Base-by-base conservation (phyloP, 2,797 vertebrate species). In the Craterocephalus amniculus region DNA sequence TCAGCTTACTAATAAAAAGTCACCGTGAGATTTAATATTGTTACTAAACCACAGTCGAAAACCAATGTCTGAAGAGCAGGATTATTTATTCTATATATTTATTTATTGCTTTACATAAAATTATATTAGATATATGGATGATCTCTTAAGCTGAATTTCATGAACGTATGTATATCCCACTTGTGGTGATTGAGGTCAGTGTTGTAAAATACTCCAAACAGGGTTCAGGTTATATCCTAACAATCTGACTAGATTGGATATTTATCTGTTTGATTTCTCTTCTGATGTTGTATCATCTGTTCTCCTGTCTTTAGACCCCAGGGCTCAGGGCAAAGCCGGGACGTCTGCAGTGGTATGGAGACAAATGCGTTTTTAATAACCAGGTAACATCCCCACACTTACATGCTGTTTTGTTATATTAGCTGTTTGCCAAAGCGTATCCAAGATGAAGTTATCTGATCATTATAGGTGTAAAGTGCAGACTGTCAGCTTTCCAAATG, bases 331-430 rank as follows among this genome's bases (percentile, higher is more conserved):
- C 97, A 12, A 94, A 91, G 63, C 66, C 95, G 52, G 58, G 86
- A 54, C 93, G 95, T 60, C 71, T 99, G 59, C 93, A 95, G 40
- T 99, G 97, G 98, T 98, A 90, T 88, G 95, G 95, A 36, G 95
- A 95, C 63, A 96, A 76, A 74, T 99, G 96, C 83, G 93, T 97
- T 68, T 0, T 58, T 10, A 63, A 0, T 63, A 95, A 96, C 67
- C 87, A 96, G 95, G 97, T 98, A 90, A 79, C 63, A 2, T 35
- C 9, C 9, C 16, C 22, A 26, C 38, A 31, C 58, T n/a, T n/a
- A n/a, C n/a, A n/a, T n/a, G n/a, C n/a, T 20, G 43, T 20, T 38
- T 38, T 14, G 13, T 6, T 18, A 43, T 43, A 18, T 43, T 43
- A 43, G 40, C 40, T 43, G 16, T 43, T 43, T 1, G 20, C 40